Evolutionary conservation across 2,797 vertebrate species (phyloP), one percentile per base, ranked within the genome.

Genomic region (Takifugu rubripes): DNA sequence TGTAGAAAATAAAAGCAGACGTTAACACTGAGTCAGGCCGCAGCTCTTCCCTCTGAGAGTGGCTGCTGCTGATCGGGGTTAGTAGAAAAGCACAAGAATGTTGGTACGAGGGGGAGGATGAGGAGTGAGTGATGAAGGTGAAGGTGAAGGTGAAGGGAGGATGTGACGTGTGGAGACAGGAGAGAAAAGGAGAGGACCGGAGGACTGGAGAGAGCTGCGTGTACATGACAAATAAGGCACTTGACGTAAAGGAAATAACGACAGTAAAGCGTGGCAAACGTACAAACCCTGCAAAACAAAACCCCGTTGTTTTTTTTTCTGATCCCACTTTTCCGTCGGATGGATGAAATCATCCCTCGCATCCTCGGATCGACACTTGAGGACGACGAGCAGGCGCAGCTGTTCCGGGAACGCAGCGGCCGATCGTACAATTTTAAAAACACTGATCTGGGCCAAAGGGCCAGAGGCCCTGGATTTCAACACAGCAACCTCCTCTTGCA

Each of bases 171-270:
- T 59, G 70, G 61, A 73, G 64, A 72, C 50, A 59, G 60, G 65
- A 70, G 67, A 77, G 56, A 75, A 72, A 68, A 74, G 8, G 42
- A 74, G 54, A 72, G 60, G 63, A 64, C 51, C 61, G 56, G 58
- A 69, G 59, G 64, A 75, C 54, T 68, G 59, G 61, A 78, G 61
- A 73, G 67, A 73, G 75, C 63, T 80, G 79, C 54, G 55, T 56
- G 64, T 49, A 70, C 60, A 58, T 81, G 77, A 86, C 83, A 84
- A 58, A 82, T 88, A 88, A 90, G 87, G 88, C 83, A 90, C 87
- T 90, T 88, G 59, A 79, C 71, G 46, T 74, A 83, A 61, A 75
- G 78, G 61, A 55, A 72, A 69, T 4, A 21, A 48, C 8, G 25
- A 45, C 3, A 57, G 65, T 52, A 75, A 86, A 85, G 79, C 74